phyloP scores from a whole-genome alignment of 1,140 invertebrate genomes.

The Pollicipes pollicipes region DNA sequence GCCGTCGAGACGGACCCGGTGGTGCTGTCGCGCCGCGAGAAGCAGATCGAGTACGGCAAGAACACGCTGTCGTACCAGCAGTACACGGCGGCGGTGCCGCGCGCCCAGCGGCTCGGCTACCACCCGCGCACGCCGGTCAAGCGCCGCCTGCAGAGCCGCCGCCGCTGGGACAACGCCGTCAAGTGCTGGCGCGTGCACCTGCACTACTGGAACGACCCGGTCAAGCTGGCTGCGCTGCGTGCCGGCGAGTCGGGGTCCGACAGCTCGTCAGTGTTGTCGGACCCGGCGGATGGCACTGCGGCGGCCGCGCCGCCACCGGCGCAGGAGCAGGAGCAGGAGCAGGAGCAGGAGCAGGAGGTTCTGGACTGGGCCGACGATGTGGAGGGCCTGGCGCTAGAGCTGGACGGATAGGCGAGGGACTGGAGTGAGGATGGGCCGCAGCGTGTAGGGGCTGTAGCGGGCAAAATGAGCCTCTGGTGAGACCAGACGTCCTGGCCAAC shows the following conservation, averaged over 20 bases:
- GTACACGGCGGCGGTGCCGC: slow-evolving; percentile 48
- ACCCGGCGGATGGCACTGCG: background rate
- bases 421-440: too few relatives aligned
- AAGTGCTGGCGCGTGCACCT: slow-evolving; percentile 68
- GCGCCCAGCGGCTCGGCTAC: background rate
- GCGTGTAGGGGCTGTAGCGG: too few relatives aligned
- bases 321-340: too few relatives aligned
- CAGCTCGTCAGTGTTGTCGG: background rate
- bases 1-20: slow-evolving; percentile 48
- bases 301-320: too few relatives aligned
- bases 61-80: slow-evolving; percentile 73
- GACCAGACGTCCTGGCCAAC: too few relatives aligned
- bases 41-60: slow-evolving; percentile 89
- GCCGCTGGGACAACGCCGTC: slow-evolving; percentile 75
- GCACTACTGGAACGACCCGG: slow-evolving; percentile 57
- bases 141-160: slow-evolving; percentile 61
- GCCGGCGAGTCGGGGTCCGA: background rate
- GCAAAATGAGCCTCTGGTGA: too few relatives aligned
- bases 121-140: slow-evolving; percentile 79
- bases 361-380: background rate
- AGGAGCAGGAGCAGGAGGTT: too few relatives aligned
- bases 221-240: slow-evolving; percentile 15
- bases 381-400: background rate
- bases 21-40: slow-evolving; percentile 57
- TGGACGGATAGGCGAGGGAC: background rate